Conservation (phyloP, 2,797 vertebrate species). For the Picus viridis region DNA sequence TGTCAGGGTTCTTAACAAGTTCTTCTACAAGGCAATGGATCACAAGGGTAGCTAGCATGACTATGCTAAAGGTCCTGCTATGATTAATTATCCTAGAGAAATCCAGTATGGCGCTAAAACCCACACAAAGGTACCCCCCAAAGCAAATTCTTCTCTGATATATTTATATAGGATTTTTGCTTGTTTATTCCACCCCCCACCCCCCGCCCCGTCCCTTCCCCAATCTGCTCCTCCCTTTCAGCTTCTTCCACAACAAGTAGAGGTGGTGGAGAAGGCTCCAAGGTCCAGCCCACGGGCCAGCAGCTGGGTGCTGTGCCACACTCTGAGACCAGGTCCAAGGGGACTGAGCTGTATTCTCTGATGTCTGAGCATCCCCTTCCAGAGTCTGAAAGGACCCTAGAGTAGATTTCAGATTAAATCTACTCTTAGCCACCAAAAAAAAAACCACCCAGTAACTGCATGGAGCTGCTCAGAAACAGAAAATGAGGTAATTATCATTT, state of each 20-base stretch:
- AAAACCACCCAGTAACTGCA: not conserved
- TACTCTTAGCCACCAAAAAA: not conserved
- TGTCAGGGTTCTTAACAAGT: constrained; percentile 56
- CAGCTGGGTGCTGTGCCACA: fast-evolving
- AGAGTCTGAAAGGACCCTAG: not conserved
- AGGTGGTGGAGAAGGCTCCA: not conserved
- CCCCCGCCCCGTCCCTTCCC: no score
- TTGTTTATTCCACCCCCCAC: no score
- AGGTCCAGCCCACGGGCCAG: not conserved
- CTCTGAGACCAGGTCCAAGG: not conserved
- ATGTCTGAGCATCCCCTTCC: not conserved
- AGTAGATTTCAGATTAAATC: not conserved
- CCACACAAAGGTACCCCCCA: not conserved
- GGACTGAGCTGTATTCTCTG: not conserved
- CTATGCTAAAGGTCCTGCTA: constrained; percentile 6
- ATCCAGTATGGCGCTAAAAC: constrained; percentile 37
- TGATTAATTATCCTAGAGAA: constrained; percentile 20
- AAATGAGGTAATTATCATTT: constrained; percentile 1
- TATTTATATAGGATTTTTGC: not conserved
- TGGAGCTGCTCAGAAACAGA: not conserved
- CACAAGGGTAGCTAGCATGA: constrained; percentile 25
- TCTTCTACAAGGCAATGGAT: constrained; percentile 27
- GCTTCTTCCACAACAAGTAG: not conserved
- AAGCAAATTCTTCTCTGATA: not conserved
- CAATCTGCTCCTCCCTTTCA: not conserved